These are phyloP conservation scores for Leuctra nigra DNA, from an alignment of 2,888 invertebrate genomes.

Conservation along the genomic window DNA sequence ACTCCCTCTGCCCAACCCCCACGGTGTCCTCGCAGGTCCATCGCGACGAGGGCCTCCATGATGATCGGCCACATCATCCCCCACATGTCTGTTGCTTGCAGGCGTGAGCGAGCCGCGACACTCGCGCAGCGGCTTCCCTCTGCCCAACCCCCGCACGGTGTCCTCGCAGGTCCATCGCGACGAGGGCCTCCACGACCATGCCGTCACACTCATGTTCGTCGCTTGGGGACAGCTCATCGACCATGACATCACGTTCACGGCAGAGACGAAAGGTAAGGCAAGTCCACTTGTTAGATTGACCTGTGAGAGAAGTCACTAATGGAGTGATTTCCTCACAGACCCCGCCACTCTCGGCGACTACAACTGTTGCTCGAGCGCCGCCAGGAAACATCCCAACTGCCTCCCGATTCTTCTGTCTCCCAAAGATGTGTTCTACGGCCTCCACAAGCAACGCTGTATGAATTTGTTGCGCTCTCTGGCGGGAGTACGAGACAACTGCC, in stretches of 20 bases:
- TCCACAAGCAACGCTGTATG: conserved; percentile 59
- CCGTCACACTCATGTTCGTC: conserved; percentile 38
- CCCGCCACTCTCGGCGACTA: conserved; percentile 32
- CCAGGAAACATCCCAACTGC: conserved; percentile 49
- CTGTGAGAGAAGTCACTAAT: no score
- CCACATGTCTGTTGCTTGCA: conserved; percentile 13
- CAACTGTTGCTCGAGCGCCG: conserved; percentile 32
- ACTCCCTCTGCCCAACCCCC: conserved; percentile 33
- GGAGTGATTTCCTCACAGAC: conserved; percentile 28
- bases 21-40: conserved; percentile 61
- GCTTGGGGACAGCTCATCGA: conserved; percentile 45
- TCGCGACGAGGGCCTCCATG: conserved; percentile 43
- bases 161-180: conserved; percentile 59
- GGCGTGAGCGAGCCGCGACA: conserved; percentile 23
- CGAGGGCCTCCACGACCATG: conserved; percentile 37
- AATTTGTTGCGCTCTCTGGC: conserved; percentile 74
- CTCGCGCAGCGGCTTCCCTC: conserved; percentile 34
- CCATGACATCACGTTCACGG: conserved; percentile 43
- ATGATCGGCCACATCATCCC: no score
- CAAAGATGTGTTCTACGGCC: conserved; percentile 56
- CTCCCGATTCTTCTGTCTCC: conserved; percentile 58
- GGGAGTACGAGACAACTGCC: conserved; percentile 62
- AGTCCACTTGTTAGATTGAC: no score
- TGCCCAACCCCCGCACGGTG: conserved; percentile 60
- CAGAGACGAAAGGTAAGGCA: conserved; percentile 42